A percentile compares a stretch with the other conserved stretches of the same genome.
Evolutionary conservation across 2,113 vertebrate species (phyloP).

Genomic region (Mormyrus lacerda): DNA sequence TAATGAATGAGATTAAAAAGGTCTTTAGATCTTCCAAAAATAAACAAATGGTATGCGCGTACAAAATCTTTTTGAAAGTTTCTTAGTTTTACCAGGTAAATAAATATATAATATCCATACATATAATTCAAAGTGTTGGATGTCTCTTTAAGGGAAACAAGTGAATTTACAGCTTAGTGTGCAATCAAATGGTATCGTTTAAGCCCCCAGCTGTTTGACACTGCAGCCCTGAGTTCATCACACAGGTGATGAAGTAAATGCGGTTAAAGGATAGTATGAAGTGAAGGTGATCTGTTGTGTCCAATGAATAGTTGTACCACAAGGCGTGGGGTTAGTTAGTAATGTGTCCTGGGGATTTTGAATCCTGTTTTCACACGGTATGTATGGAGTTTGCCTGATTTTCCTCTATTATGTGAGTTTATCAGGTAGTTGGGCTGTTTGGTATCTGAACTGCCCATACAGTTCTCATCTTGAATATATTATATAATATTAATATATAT

Average conservation of each 20-base stretch:
- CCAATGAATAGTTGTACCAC: not conserved
- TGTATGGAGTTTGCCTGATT: not conserved
- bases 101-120: not conserved
- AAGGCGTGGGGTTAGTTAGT: not conserved
- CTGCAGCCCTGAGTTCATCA: not conserved
- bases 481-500: no score
- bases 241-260: not conserved
- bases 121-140: not conserved
- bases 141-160: not conserved
- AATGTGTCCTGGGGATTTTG: not conserved
- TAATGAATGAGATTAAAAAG: not conserved
- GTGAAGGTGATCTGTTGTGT: not conserved
- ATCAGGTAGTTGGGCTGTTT: not conserved
- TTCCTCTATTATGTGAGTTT: not conserved
- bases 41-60: not conserved
- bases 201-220: not conserved
- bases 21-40: not conserved
- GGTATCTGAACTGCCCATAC: not conserved
- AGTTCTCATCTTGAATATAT: not conserved
- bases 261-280: not conserved
- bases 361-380: not conserved
- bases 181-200: not conserved
- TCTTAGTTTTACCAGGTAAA: not conserved
- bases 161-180: not conserved
- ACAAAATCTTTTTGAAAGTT: not conserved